Evolutionary conservation across 2,797 vertebrate genomes (phyloP), one percentile per base, ranked within the genome.

Genomic region (Syngnathus rostellatus): DNA sequence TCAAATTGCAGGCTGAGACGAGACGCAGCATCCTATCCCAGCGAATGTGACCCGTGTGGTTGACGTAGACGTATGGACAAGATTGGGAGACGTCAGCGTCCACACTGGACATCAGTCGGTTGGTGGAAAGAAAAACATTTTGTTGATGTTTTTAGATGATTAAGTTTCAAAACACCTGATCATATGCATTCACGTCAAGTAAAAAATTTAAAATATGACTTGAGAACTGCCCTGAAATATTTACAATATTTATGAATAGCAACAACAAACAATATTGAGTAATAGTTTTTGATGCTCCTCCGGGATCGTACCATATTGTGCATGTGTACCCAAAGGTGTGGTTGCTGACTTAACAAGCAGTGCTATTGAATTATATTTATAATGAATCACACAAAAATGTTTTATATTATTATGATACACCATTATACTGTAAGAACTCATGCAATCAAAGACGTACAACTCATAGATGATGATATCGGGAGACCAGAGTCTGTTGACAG

Each of bases 391-490:
- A 25, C 10, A 23, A 25, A 25, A 25, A 55, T 55, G 11, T 31
- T 31, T 1, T 25, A 53, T 6, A 53, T 6, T 9, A 21, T 53
- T 21, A 21, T 9, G 51, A 3, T 21, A 53, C 21, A 9, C 21
- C 8, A 53, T 10, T 23, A 21, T 6, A 25, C 9, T 5, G 6
- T 6, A 14, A 11, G 1, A 57, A 37, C 1, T 16, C 25, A 8
- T 37, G 25, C 12, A 37, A 57, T 37, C 1, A 8, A n/a, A 2
- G 58, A 90, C 93, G 89, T 78, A 93, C 92, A 93, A 92, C 72
- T 93, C 91, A 68, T 92, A 85, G 39, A 92, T 82, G 14, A 93
- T 91, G 79, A 92, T 91, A 78, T 94, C 93, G 11, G 92, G 91
- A 67, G 87, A 86, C 92, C 92, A 93, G n/a, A 94, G 90, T 12